Conservation (phyloP, 2,113 vertebrate genomes). For the Mustela lutreola region DNA sequence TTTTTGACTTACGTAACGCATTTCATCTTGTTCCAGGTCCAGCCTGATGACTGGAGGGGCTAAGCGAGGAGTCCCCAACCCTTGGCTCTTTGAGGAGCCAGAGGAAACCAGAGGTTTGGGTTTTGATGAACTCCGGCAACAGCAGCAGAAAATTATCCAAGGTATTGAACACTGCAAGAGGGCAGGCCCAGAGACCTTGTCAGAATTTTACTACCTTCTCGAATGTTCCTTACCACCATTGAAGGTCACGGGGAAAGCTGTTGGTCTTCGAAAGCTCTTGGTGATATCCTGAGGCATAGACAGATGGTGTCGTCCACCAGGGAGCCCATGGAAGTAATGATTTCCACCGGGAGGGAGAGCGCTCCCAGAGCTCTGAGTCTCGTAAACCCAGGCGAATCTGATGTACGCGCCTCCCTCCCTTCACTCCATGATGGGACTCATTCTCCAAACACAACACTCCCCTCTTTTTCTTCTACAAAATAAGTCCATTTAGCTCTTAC, state of each 20-base stretch:
- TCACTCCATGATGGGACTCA: background rate
- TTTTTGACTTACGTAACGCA: slow-evolving; percentile 19
- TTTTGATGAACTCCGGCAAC: slow-evolving; percentile 94
- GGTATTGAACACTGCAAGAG: slow-evolving; percentile 85
- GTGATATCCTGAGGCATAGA: background rate
- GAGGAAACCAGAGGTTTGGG: slow-evolving; percentile 94
- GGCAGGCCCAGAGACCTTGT: background rate
- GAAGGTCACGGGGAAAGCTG: background rate
- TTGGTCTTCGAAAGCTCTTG: background rate
- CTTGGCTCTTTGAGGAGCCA: slow-evolving; percentile 95
- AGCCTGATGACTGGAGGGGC: slow-evolving; percentile 90
- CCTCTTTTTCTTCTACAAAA: background rate
- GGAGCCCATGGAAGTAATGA: background rate
- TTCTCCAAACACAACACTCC: background rate
- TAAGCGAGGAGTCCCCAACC: slow-evolving; percentile 87
- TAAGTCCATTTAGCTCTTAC: background rate
- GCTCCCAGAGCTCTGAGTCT: background rate
- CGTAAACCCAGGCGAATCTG: background rate
- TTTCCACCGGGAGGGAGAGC: background rate
- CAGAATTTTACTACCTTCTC: background rate
- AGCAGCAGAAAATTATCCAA: slow-evolving; percentile 95
- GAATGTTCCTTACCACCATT: background rate
- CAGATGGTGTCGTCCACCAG: background rate
- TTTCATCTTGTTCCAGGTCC: slow-evolving; percentile 87
- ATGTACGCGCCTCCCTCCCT: background rate